These are phyloP conservation scores for Excalfactoria chinensis DNA, from an alignment of 2,113 vertebrate species.

Conservation along the genomic window DNA sequence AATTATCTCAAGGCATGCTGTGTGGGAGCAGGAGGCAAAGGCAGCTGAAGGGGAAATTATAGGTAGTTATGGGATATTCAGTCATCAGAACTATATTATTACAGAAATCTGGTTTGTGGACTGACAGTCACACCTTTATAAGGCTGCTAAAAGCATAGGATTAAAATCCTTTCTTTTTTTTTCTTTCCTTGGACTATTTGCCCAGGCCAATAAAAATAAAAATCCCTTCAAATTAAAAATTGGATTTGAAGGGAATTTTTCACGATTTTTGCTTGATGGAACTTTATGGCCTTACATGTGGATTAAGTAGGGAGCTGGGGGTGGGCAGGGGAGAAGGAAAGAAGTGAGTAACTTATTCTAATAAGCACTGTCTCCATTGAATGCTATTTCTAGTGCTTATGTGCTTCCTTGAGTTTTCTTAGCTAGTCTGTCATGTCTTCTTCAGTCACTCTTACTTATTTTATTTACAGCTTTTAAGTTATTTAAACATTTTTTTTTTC, in stretches of 20 bases:
- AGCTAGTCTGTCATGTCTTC: constrained; percentile 4
- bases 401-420: neutral
- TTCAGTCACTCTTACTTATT: neutral
- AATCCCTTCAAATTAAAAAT: neutral
- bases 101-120: neutral
- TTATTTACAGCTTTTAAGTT: neutral
- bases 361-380: constrained; percentile 9
- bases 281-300: neutral
- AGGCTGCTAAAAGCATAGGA: neutral
- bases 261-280: neutral
- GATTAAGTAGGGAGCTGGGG: neutral
- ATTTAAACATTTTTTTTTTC: neutral
- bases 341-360: neutral
- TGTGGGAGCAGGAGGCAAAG: neutral
- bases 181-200: neutral
- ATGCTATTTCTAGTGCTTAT: neutral
- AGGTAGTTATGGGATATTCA: neutral
- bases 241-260: neutral
- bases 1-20: neutral
- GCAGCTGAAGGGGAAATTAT: neutral
- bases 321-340: neutral
- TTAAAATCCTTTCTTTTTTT: neutral
- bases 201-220: neutral
- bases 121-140: rapidly evolving
- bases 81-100: neutral